These are phyloP conservation scores for Allolobophora icterica DNA, from an alignment of 2,888 invertebrate genomes.

Conservation along the genomic window DNA sequence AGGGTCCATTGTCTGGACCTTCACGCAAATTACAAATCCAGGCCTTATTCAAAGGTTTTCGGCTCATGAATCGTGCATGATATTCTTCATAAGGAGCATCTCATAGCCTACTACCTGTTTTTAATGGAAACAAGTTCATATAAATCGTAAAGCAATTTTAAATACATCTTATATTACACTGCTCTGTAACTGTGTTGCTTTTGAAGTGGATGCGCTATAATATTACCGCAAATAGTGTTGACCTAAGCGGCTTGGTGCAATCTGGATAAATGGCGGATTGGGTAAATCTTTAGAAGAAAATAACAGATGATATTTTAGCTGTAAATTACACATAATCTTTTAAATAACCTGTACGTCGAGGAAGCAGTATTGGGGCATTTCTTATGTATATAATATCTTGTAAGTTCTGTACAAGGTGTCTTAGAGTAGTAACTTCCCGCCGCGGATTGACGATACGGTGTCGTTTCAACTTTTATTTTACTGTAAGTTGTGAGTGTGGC, in stretches of 20 bases:
- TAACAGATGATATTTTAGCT: background rate
- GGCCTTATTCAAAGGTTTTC: too few species aligned
- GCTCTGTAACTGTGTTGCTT: background rate
- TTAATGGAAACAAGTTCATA: too few species aligned
- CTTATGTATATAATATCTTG: constrained; percentile 4
- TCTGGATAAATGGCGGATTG: constrained; percentile 17
- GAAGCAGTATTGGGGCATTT: background rate
- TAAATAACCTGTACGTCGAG: background rate
- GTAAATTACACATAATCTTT: background rate
- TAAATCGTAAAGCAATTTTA: too few species aligned
- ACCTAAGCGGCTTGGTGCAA: background rate
- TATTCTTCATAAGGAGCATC: too few species aligned
- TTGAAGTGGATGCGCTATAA: background rate
- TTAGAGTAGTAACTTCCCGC: background rate
- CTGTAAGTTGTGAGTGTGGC: background rate
- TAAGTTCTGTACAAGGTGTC: background rate
- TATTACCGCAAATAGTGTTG: background rate
- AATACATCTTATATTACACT: too few species aligned
- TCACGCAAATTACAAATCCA: too few species aligned
- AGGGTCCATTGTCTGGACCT: too few species aligned
- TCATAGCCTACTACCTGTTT: too few species aligned
- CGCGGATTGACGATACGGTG: background rate
- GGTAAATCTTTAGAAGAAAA: background rate
- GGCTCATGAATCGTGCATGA: too few species aligned
- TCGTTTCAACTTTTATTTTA: constrained; percentile 9